Base-by-base conservation (phyloP, 2,888 invertebrate species). In the Lasioglossum lativentre region DNA sequence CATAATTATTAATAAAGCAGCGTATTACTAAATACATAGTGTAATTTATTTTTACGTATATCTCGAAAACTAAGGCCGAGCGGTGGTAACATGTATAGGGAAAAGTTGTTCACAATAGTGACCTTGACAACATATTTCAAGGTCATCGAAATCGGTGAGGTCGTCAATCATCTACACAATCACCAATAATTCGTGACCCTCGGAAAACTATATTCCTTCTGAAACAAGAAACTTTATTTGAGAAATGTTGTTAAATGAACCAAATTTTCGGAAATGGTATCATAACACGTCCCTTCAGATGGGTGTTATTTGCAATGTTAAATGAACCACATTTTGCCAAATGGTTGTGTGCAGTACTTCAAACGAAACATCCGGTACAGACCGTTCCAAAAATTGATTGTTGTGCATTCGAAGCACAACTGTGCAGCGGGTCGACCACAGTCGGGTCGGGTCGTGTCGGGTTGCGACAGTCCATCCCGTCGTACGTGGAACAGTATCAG, bases 401-500 rank as follows among this genome's bases (percentile, higher is more conserved):
- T 56, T 56, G 56, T 12, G n/a, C 4, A n/a, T 56, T n/a, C n/a
- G 56, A 56, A 56, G 52, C 52, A 10, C n/a, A 56, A 56, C 56
- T 1, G n/a, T 63, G 30, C 0, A 19, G 34, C 66, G 66, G 38
- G 34, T 66, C 66, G 34, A 8, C 1, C 5, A 2, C 30, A 6
- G 10, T 66, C 34, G 30, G 30, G 27, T 59, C 27, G 63, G 30
- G 34, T 10, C 23, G 34, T 19, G 63, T 23, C 66, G 66, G 66
- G 66, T 66, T 16, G 19, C 52, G 40, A 75, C 75, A 72, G 75
- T 81, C 80, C 85, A 34, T 76, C 72, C 63, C 40, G 56, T 30
- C 75, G 72, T 83, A 88, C 71, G 74, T 76, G 63, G 42, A 82
- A 70, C 73, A 66, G 81, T 79, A 89, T 87, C 82, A 78, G 70